Conservation (phyloP, 1,140 invertebrate genomes). For the Paraescarpia echinospica region DNA sequence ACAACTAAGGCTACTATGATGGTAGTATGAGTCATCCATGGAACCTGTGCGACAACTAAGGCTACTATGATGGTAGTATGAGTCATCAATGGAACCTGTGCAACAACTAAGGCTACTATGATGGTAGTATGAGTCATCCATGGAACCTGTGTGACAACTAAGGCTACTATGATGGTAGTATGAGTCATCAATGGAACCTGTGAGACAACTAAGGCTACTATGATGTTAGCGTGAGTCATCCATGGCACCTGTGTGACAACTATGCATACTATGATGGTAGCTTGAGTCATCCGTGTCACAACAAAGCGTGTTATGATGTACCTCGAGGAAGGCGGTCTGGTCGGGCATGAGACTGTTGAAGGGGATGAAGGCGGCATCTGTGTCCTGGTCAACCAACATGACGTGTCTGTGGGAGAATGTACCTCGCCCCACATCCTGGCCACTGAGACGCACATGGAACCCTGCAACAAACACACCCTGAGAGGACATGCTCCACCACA, state of each 20-base stretch:
- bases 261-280: not conserved
- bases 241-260: not conserved
- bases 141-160: no score
- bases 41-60: no score
- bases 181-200: not conserved
- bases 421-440: conserved; percentile 94
- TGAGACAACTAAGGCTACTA: no score
- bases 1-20: no score
- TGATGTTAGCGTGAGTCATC: no score
- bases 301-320: conserved; percentile 45
- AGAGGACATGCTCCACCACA: not conserved
- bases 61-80: no score
- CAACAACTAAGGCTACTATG: no score
- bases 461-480: conserved; percentile 61
- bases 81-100: no score
- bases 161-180: conserved; percentile 14
- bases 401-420: conserved; percentile 88
- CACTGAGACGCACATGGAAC: conserved; percentile 87
- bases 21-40: no score
- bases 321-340: conserved; percentile 69
- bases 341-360: conserved; percentile 76
- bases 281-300: not conserved
- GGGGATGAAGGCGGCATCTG: conserved; percentile 81
- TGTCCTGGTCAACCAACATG: conserved; percentile 91
- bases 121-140: no score